Evolutionary conservation across 2,113 vertebrate species (phyloP).

Genomic region (Pluvialis apricaria): DNA sequence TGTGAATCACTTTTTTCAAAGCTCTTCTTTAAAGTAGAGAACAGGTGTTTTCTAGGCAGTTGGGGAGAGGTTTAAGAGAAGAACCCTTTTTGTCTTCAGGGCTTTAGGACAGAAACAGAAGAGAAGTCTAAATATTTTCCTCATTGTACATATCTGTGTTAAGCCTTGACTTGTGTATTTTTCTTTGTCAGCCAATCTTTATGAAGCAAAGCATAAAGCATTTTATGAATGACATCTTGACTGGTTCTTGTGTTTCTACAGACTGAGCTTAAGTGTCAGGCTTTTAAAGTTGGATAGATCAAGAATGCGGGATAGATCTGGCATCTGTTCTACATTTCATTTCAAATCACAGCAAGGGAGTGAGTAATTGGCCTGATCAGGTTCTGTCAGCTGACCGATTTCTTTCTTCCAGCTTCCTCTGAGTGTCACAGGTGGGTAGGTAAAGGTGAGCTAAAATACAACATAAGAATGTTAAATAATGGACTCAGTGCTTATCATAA

Average conservation of each 20-base stretch:
- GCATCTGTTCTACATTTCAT: background rate
- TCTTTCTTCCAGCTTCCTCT: background rate
- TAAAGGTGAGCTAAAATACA: background rate
- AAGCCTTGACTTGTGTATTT: background rate
- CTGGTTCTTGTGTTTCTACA: background rate
- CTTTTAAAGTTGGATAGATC: background rate
- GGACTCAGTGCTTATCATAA: background rate
- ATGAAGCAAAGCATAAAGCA: background rate
- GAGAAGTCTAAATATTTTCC: background rate
- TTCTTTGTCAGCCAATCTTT: background rate
- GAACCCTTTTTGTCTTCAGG: background rate
- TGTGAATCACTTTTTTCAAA: background rate
- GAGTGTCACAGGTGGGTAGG: background rate
- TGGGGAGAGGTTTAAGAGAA: background rate
- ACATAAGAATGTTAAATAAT: background rate
- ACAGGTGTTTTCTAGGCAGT: background rate
- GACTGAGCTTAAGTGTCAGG: background rate
- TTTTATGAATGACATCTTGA: background rate
- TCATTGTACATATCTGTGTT: background rate
- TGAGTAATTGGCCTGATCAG: background rate
- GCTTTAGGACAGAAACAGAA: background rate
- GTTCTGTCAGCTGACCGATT: background rate
- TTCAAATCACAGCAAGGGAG: background rate
- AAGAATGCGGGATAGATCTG: background rate
- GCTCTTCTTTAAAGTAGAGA: background rate